A percentile compares a stretch with the other conserved stretches of the same genome.
phyloP scores from a whole-genome alignment of 2,113 vertebrate genomes.

The Engystomops pustulosus region DNA sequence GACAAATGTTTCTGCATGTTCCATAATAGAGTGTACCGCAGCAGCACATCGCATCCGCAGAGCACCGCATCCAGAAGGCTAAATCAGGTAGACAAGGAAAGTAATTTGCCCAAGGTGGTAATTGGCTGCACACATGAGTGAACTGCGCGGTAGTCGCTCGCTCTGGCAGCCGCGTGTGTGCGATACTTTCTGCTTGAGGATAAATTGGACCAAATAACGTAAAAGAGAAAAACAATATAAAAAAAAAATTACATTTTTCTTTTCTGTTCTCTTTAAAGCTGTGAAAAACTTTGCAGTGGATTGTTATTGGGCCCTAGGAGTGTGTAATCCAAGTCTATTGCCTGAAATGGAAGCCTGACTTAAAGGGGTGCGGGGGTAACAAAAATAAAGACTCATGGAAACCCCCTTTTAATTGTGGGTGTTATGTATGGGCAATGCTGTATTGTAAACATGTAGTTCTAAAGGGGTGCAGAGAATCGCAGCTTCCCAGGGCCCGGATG shows the following conservation, averaged over 20 bases:
- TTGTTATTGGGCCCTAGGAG: too few relatives aligned
- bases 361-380: too few relatives aligned
- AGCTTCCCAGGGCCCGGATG: too few relatives aligned
- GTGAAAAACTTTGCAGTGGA: too few relatives aligned
- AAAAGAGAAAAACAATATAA: background rate
- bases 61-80: background rate
- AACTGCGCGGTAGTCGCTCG: constrained; percentile 11
- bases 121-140: constrained; percentile 48
- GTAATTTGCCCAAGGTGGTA: constrained; percentile 51
- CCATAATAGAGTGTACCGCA: background rate
- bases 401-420: too few relatives aligned
- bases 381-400: too few relatives aligned
- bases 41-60: background rate
- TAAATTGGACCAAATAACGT: background rate
- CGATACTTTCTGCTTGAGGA: background rate
- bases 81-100: constrained; percentile 34
- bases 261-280: background rate
- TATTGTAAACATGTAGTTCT: too few relatives aligned
- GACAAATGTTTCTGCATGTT: background rate
- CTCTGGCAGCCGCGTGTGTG: background rate
- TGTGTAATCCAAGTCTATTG: too few relatives aligned
- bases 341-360: too few relatives aligned
- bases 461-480: too few relatives aligned
- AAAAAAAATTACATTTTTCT: too few relatives aligned
- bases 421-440: too few relatives aligned